Conservation (phyloP, 2,113 vertebrate species). For the Abramis brama region DNA sequence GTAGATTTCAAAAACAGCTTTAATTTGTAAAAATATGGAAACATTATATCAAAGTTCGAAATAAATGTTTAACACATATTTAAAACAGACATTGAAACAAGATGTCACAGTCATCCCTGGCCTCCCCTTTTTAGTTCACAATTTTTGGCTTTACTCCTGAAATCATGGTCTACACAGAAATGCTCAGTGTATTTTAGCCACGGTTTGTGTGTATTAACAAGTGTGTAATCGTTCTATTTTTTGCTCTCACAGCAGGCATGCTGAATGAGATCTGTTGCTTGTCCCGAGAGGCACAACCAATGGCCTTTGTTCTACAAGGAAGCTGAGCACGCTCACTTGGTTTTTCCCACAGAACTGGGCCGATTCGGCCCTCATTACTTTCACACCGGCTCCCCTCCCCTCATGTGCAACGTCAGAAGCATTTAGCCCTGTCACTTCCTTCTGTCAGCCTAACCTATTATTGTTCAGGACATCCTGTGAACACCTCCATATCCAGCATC, state of each 20-base stretch:
- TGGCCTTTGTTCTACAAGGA: slow-evolving; percentile 65
- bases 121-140: not conserved
- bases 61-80: not conserved
- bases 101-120: not conserved
- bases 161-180: not conserved
- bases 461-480: slow-evolving; percentile 46
- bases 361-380: not conserved
- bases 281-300: slow-evolving; percentile 61
- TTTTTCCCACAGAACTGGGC: slow-evolving; percentile 74
- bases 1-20: not conserved
- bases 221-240: slow-evolving; percentile 52
- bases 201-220: slow-evolving; percentile 16
- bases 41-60: not conserved
- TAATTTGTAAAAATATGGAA: not conserved
- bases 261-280: slow-evolving; percentile 54
- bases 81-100: not conserved
- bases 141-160: not conserved
- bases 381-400: slow-evolving; percentile 50
- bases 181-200: slow-evolving; percentile 11
- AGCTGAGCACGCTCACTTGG: slow-evolving; percentile 68
- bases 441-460: slow-evolving; percentile 13
- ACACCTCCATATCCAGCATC: slow-evolving; percentile 51
- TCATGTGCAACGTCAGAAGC: slow-evolving; percentile 64
- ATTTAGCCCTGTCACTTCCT: slow-evolving; percentile 34
- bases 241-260: slow-evolving; percentile 57